These are phyloP conservation scores for Mesitornis unicolor DNA, from an alignment of 2,113 vertebrate genomes.

Conservation along the genomic window DNA sequence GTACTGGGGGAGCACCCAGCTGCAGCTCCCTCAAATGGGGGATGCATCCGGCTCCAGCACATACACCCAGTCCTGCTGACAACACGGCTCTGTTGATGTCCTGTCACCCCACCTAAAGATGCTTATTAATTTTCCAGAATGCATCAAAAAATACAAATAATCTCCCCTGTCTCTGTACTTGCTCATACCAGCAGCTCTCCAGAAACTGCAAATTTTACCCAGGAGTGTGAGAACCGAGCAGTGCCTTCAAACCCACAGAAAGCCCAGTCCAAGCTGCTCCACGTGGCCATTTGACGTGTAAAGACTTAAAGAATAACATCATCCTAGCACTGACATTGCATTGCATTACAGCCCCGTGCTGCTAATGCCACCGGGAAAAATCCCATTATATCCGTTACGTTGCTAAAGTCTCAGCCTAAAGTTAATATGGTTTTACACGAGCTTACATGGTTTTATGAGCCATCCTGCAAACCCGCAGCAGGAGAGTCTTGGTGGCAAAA, in stretches of 20 bases:
- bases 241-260: not conserved
- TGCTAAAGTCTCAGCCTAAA: not conserved
- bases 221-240: fast-evolving
- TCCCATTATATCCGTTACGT: not conserved
- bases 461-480: not conserved
- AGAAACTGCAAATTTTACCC: not conserved
- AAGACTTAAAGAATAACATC: not conserved
- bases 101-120: no score
- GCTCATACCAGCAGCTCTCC: not conserved
- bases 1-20: fast-evolving
- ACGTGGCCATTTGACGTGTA: not conserved
- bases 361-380: not conserved
- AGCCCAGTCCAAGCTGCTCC: not conserved
- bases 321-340: fast-evolving
- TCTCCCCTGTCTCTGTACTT: not conserved
- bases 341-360: not conserved
- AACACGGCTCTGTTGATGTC: not conserved
- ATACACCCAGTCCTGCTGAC: not conserved
- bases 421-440: not conserved
- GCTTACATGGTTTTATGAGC: not conserved
- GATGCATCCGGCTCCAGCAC: not conserved
- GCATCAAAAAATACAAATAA: not conserved
- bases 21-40: fast-evolving
- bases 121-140: not conserved
- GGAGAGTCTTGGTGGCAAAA: fast-evolving